Evolutionary conservation across 2,888 invertebrate genomes (phyloP).

Genomic region (Myathropa florea): DNA sequence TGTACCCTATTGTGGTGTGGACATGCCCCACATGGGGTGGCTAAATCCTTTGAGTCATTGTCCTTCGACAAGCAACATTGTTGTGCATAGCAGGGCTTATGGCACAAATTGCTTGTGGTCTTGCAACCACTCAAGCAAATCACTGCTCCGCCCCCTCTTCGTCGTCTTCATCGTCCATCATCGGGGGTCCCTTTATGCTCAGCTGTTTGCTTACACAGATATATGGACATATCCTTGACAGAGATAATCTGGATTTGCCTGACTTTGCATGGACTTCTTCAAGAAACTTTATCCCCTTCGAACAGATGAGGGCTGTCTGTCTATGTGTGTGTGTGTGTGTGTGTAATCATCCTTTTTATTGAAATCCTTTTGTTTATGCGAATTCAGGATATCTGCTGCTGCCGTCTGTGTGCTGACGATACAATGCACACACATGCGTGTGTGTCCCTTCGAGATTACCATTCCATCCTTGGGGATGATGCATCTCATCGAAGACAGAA

Average conservation of each 20-base stretch:
- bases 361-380: conserved; percentile 51
- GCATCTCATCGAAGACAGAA: conserved; percentile 10
- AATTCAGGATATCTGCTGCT: conserved; percentile 9
- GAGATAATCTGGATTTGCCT: conserved; percentile 63
- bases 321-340: conserved; percentile 6
- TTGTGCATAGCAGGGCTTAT: conserved; percentile 40
- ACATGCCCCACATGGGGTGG: not conserved
- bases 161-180: not conserved
- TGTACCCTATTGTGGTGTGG: not conserved
- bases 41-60: conserved; percentile 60
- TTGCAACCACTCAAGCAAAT: conserved; percentile 56
- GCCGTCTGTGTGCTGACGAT: not conserved
- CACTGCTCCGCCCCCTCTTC: conserved; percentile 17
- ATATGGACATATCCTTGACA: conserved; percentile 12
- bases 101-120: conserved; percentile 62
- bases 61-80: conserved; percentile 45
- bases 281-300: conserved; percentile 14
- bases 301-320: not conserved
- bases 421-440: not conserved
- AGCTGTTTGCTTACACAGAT: conserved; percentile 30
- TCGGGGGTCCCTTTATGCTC: not conserved
- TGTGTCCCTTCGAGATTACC: not conserved
- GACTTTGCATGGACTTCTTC: conserved; percentile 49
- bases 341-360: conserved; percentile 43
- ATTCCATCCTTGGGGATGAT: not conserved